Base-by-base conservation (phyloP, 1,140 invertebrate genomes). In the Drosophila neocordata region DNA sequence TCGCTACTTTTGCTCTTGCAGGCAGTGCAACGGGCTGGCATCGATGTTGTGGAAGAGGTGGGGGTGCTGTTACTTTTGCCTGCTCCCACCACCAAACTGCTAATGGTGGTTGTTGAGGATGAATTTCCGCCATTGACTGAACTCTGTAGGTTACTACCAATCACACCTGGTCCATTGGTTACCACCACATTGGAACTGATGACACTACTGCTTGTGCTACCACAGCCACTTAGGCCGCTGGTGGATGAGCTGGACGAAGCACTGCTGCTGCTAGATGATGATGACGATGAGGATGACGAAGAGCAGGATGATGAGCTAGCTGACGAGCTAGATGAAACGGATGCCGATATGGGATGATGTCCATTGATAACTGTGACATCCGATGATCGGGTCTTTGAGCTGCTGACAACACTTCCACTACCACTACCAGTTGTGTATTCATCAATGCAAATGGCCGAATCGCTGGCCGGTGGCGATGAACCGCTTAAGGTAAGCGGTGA, bases 1-100 rank as follows among this genome's bases (percentile, higher is more conserved):
- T 96, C 95, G 4, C 95, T 95, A 91, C 97, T 96, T 89, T 95
- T 96, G 35, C 95, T 96, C 91, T 97, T 97, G 93, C 97, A 97
- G 88, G 96, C 96, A 61, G 96, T 97, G 92, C 96, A 98, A 79
- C 95, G 94, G 38, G 95, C 85, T 31, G 77, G 52, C 1, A 75
- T 57, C 35, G 77, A 57, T 1, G 75, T 57, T 41, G 69, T 18
- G 6, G 24, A 65, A 7, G 18, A 53, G 56, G 53, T 55, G 57
- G 34, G 69, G 58, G 12, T 76, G 69, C 51, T 34, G n/a, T 51
- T 15, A 15, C 51, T 48, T 18, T 66, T 62, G 31, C 69, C 61
- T 9, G 37, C 65, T 9, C 55, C 67, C 34, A 58, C 57, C 24
- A 62, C 59, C 3, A 62, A 15, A n/a, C 41, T 70, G 37, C 55